A percentile compares a stretch with the other conserved stretches of the same genome.
phyloP scores from a whole-genome alignment of 2,113 vertebrate genomes.

The Asarcornis scutulata region DNA sequence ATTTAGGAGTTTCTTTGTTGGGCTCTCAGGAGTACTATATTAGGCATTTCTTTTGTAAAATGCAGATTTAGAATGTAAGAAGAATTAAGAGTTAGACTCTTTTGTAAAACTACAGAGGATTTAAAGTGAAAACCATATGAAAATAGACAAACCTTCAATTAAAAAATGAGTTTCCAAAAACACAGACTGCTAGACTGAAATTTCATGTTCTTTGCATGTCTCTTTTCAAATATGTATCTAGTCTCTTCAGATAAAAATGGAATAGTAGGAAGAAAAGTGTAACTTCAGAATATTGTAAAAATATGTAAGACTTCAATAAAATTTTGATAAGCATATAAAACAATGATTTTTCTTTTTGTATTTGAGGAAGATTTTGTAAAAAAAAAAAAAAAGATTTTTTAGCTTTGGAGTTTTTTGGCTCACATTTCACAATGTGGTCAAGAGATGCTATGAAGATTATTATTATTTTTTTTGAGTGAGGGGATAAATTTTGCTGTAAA shows the following conservation, averaged over 20 bases:
- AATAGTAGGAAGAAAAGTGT: conserved; percentile 37
- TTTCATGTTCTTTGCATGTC: conserved; percentile 46
- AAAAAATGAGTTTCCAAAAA: conserved; percentile 41
- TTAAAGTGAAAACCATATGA: conserved; percentile 66
- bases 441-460: not conserved
- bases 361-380: conserved; percentile 31
- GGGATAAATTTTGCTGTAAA: conserved; percentile 5
- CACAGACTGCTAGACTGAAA: conserved; percentile 47
- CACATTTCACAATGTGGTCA: conserved; percentile 20
- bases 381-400: conserved; percentile 7
- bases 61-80: conserved; percentile 61
- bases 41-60: conserved; percentile 70
- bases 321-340: conserved; percentile 31
- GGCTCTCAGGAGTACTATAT: conserved; percentile 64
- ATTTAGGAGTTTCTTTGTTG: conserved; percentile 70
- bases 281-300: conserved; percentile 34
- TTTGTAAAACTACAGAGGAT: conserved; percentile 64
- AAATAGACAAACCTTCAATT: conserved; percentile 71
- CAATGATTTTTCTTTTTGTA: conserved; percentile 29
- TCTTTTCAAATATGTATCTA: conserved; percentile 57
- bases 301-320: conserved; percentile 13
- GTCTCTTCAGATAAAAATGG: conserved; percentile 61
- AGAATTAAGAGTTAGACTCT: conserved; percentile 50
- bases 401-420: conserved; percentile 14
- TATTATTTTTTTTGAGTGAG: not conserved